phyloP scores from a whole-genome alignment of 1,140 invertebrate species.

The Drosophila serrata region DNA sequence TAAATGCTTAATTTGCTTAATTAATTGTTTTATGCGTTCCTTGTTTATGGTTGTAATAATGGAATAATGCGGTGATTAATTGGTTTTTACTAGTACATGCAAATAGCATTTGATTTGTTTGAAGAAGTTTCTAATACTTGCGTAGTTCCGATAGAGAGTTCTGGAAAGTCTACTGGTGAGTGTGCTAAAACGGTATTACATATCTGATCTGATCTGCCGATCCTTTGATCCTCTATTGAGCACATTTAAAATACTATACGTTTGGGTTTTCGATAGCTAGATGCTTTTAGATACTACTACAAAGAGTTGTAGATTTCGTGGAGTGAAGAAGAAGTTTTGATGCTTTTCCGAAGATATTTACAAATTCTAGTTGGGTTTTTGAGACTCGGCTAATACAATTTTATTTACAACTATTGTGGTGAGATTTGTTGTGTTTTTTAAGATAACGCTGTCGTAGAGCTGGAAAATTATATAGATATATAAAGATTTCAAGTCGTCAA shows the following conservation, averaged over 20 bases:
- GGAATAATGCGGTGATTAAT: slow-evolving; percentile 53
- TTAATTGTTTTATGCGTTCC: slow-evolving; percentile 42
- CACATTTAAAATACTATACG: slow-evolving; percentile 77
- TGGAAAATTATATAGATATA: neutral
- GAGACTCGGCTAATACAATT: slow-evolving; percentile 11
- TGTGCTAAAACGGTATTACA: slow-evolving; percentile 51
- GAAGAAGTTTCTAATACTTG: slow-evolving; percentile 64
- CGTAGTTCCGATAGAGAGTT: slow-evolving; percentile 52
- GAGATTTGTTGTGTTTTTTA: slow-evolving; percentile 8
- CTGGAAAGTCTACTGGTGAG: slow-evolving; percentile 41
- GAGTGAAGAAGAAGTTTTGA: slow-evolving; percentile 72
- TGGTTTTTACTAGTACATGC: slow-evolving; percentile 61
- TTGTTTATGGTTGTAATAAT: slow-evolving; percentile 49
- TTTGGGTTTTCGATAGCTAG: slow-evolving; percentile 61
- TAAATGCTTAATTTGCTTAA: slow-evolving; percentile 38
- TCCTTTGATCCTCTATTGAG: slow-evolving; percentile 53
- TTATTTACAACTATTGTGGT: slow-evolving; percentile 48
- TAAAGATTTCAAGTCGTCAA: too few relatives aligned
- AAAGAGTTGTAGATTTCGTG: slow-evolving; percentile 63
- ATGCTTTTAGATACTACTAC: slow-evolving; percentile 68
- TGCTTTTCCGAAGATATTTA: slow-evolving; percentile 70
- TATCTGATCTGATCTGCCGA: slow-evolving; percentile 12
- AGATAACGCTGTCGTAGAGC: neutral
- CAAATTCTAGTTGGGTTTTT: slow-evolving; percentile 50
- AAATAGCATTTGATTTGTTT: slow-evolving; percentile 53